Conservation (phyloP, 2,888 invertebrate genomes). For the Anaspis maculata region DNA sequence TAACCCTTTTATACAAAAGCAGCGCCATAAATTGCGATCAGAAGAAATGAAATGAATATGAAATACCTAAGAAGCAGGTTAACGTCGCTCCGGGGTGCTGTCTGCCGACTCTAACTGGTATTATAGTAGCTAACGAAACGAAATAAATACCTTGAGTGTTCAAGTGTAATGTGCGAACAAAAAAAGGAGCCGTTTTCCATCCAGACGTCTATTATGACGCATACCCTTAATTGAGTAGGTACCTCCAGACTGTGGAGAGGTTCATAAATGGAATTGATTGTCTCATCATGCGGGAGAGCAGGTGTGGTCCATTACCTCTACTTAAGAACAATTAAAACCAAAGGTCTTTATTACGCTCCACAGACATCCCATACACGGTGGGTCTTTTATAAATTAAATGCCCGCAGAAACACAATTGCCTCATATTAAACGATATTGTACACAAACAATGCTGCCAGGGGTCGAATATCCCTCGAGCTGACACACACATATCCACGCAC, state of each 20-base stretch:
- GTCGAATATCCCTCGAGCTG: constrained; percentile 12
- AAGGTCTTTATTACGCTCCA: constrained; percentile 28
- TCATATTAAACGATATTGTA: constrained; percentile 31
- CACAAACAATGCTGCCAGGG: constrained; percentile 20
- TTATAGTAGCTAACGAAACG: no score
- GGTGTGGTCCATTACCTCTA: constrained; percentile 40
- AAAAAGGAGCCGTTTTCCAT: not conserved
- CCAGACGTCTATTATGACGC: not conserved
- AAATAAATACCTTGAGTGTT: no score
- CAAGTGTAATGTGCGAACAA: not conserved
- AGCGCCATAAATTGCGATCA: constrained; percentile 21
- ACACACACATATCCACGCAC: no score
- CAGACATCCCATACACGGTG: constrained; percentile 15
- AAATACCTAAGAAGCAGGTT: constrained; percentile 25
- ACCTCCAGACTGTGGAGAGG: constrained; percentile 4
- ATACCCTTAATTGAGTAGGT: no score
- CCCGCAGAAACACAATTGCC: constrained; percentile 33
- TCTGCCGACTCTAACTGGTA: no score
- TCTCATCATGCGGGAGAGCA: constrained; percentile 33
- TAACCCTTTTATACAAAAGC: constrained; percentile 25
- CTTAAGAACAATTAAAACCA: constrained; percentile 35
- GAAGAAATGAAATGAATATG: constrained; percentile 24
- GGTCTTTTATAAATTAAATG: constrained; percentile 28
- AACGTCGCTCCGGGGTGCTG: constrained; percentile 20
- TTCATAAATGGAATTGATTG: constrained; percentile 17